Base-by-base conservation (phyloP, 1,140 invertebrate genomes). In the Drosophila ohnishii region DNA sequence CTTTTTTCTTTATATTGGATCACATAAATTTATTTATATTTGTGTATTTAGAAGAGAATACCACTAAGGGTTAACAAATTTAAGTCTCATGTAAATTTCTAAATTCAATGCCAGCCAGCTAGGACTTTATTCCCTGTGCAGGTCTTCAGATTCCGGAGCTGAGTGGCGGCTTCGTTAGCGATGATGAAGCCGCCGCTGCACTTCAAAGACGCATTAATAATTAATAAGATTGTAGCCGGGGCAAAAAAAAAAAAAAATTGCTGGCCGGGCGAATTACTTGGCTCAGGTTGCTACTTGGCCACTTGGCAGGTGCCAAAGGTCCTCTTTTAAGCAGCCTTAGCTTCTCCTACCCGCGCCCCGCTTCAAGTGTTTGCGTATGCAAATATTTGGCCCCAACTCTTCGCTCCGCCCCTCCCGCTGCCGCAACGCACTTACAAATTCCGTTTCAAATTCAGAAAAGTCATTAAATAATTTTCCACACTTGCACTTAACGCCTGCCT, bases 391-490 rank as follows among this genome's bases (percentile, higher is more conserved):
- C 72, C 60, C 64, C 51, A 55, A 55, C 51, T 37, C 70, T 69
- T 74, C 71, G 59, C 69, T 45, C 56, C 53, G 40, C 39, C 53
- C 62, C 56, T 1, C 60, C 50, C 35, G n/a, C 39, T 39, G 80
- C 81, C 79, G 47, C 79, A 90, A 80, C 80, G 58, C 79, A 90
- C 86, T 83, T 70, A 83, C 74, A 69, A 80, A 90, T 90, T 90
- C 86, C 87, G 87, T 90, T 90, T 90, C 70, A 83, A 87, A 86
- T 90, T 86, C 87, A 75, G 84, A 90, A 90, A 90, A 90, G 82
- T 87, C 87, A 90, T 90, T 90, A 90, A 90, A 90, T 87, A 86
- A 90, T 90, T 90, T 90, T 87, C 82, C 79, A 90, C 83, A 90
- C 74, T 90, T 90, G 81, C 85, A 85, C 85, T 88, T 89, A 80